A percentile compares a stretch with the other conserved stretches of the same genome.
These are phyloP conservation scores for Thymelicus lineola DNA, from an alignment of 2,888 invertebrate species.

Conservation along the genomic window DNA sequence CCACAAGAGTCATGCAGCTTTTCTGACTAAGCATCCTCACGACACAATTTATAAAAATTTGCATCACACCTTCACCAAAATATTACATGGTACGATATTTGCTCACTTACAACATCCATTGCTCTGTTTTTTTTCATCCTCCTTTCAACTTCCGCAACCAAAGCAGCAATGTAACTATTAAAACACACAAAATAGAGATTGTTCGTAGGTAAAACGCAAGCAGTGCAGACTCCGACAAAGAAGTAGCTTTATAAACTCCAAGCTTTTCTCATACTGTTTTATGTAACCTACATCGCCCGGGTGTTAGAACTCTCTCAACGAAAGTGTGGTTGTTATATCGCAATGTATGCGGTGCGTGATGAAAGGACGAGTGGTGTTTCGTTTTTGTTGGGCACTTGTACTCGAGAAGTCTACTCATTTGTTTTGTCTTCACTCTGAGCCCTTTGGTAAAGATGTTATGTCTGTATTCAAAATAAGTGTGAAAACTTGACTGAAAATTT, in stretches of 20 bases:
- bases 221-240: constrained; percentile 19
- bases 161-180: constrained; percentile 22
- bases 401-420: constrained; percentile 20
- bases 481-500: too few relatives aligned
- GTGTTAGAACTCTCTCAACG: constrained; percentile 22
- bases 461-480: constrained; percentile 16
- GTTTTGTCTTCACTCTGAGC: constrained; percentile 24
- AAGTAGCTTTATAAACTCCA: constrained; percentile 30
- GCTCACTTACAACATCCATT: constrained; percentile 18
- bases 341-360: constrained; percentile 30
- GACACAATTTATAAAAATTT: constrained; percentile 34
- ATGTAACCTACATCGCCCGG: constrained; percentile 34
- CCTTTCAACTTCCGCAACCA: not conserved
- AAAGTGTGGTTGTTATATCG: constrained; percentile 27
- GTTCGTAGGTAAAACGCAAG: not conserved
- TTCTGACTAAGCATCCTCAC: constrained; percentile 32
- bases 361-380: constrained; percentile 29
- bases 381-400: constrained; percentile 33
- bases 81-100: constrained; percentile 4
- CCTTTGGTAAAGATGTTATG: constrained; percentile 15
- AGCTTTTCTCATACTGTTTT: constrained; percentile 32
- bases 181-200: constrained; percentile 14
- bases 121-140: constrained; percentile 3
- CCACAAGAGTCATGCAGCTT: constrained; percentile 23
- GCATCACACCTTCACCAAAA: constrained; percentile 19